These are phyloP conservation scores for Gavia stellata DNA, from an alignment of 2,113 vertebrate species.

Conservation along the genomic window DNA sequence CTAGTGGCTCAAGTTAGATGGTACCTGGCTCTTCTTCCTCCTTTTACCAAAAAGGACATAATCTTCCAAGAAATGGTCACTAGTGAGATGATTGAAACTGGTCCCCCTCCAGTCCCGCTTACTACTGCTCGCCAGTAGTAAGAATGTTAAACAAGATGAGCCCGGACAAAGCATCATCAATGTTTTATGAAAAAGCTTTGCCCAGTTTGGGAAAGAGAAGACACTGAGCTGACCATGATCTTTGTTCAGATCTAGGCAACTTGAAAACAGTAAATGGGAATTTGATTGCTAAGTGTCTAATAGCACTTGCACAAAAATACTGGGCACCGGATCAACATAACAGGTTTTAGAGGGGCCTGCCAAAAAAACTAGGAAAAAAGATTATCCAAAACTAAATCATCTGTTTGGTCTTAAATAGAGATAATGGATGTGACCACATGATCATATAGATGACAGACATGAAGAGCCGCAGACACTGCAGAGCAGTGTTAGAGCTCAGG, in stretches of 20 bases:
- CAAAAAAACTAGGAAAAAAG: not conserved
- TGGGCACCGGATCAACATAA: not conserved
- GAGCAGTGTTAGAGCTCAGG: not conserved
- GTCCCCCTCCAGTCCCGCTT: not conserved
- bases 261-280: not conserved
- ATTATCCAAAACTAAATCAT: not conserved
- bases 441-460: not conserved
- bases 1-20: not conserved
- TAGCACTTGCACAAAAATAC: not conserved
- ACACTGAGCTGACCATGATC: not conserved
- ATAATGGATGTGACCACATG: not conserved
- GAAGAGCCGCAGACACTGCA: not conserved
- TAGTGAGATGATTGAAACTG: not conserved
- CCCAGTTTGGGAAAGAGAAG: not conserved
- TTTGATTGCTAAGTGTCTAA: not conserved
- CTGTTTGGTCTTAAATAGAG: not conserved
- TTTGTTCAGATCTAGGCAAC: not conserved
- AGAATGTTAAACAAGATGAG: not conserved
- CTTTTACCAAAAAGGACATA: not conserved
- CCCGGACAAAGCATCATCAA: not conserved
- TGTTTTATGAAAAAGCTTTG: not conserved
- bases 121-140: not conserved
- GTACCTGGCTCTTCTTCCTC: not conserved
- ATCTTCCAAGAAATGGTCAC: not conserved
- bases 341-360: not conserved